Conservation (phyloP, 1,140 invertebrate species). For the Drosophila auraria region DNA sequence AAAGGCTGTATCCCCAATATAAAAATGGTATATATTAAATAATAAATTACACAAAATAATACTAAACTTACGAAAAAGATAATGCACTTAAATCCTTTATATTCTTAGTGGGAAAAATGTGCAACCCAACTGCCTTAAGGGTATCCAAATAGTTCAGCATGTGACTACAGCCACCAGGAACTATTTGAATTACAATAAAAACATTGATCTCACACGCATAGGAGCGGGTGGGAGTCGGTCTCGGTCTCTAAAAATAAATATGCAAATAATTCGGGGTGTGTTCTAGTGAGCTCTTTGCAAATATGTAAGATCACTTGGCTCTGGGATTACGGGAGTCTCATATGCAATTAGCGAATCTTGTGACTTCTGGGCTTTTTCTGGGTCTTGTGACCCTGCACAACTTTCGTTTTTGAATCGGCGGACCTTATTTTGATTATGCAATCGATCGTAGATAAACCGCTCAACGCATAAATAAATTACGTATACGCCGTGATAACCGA, state of each 20-base stretch:
- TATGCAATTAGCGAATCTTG: slow-evolving; percentile 24
- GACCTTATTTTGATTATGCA: slow-evolving; percentile 15
- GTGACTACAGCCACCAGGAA: slow-evolving; percentile 4
- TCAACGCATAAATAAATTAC: slow-evolving; percentile 29
- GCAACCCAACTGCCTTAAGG: not conserved
- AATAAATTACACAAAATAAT: not conserved
- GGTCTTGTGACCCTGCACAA: slow-evolving; percentile 1
- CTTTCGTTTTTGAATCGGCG: not conserved
- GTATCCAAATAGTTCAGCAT: not conserved
- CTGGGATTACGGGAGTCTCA: not conserved
- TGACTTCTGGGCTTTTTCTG: not conserved
- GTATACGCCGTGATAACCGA: slow-evolving; percentile 20
- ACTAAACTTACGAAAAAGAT: not conserved
- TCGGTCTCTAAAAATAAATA: slow-evolving; percentile 7
- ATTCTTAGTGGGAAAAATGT: not conserved
- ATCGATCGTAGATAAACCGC: slow-evolving; percentile 8
- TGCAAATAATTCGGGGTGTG: slow-evolving; percentile 19
- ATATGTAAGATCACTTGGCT: slow-evolving; percentile 18
- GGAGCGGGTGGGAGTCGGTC: not conserved
- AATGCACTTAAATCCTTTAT: not conserved
- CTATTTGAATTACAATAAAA: slow-evolving; percentile 1
- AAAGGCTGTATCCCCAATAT: not conserved
- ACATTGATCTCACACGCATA: slow-evolving; percentile 9
- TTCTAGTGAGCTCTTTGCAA: slow-evolving; percentile 23
- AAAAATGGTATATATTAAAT: not conserved